Conservation (phyloP, 2,888 invertebrate genomes). For the Heliconius aoede region DNA sequence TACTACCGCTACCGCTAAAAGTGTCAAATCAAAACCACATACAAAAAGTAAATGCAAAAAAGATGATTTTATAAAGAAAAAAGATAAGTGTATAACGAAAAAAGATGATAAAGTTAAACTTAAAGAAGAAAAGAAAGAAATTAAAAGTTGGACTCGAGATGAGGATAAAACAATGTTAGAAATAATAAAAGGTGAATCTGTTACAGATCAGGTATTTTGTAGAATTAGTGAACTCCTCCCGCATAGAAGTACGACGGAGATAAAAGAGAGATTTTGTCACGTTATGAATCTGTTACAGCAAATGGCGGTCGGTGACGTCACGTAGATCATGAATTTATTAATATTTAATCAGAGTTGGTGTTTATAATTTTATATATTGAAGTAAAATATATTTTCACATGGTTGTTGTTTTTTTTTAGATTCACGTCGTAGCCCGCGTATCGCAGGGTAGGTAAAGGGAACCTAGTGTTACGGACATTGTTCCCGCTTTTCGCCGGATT, state of each 20-base stretch:
- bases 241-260: slow-evolving; percentile 82
- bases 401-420: neutral
- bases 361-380: slow-evolving; percentile 76
- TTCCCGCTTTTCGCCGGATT: no score
- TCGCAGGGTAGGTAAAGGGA: no score
- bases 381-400: slow-evolving; percentile 56
- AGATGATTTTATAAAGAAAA: slow-evolving; percentile 56
- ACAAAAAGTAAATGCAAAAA: slow-evolving; percentile 56
- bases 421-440: no score
- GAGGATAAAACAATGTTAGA: slow-evolving; percentile 92
- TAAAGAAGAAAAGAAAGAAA: slow-evolving; percentile 47
- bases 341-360: slow-evolving; percentile 60
- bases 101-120: slow-evolving; percentile 47
- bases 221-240: slow-evolving; percentile 82
- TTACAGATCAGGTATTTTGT: slow-evolving; percentile 86
- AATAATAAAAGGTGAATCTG: slow-evolving; percentile 87
- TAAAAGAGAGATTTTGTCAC: slow-evolving; percentile 84
- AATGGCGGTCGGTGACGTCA: slow-evolving; percentile 80
- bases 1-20: slow-evolving; percentile 54
- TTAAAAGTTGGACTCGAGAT: slow-evolving; percentile 88
- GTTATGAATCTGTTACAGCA: slow-evolving; percentile 86
- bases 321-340: slow-evolving; percentile 64
- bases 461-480: no score
- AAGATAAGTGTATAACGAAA: slow-evolving; percentile 55
- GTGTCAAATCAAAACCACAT: slow-evolving; percentile 46